A percentile compares a stretch with the other conserved stretches of the same genome.
These are phyloP conservation scores for Nematostella vectensis DNA, from an alignment of 92 coral and sea anemone genomes.

Conservation along the genomic window DNA sequence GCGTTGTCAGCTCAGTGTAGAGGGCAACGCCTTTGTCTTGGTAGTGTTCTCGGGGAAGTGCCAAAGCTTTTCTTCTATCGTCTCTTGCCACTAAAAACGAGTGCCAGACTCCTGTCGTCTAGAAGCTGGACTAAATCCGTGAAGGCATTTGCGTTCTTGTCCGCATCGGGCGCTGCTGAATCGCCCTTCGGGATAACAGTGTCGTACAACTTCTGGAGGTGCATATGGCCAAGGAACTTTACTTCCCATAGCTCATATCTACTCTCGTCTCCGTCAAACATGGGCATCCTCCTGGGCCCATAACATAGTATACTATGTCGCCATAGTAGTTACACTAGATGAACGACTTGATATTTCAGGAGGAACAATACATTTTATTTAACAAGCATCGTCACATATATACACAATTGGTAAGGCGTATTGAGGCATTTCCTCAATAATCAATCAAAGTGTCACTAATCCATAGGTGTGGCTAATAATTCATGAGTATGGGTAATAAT, in stretches of 20 bases:
- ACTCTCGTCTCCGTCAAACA: background rate
- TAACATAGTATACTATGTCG: background rate
- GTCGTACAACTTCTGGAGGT: background rate
- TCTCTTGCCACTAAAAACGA: background rate
- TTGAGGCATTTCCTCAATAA: too few species aligned
- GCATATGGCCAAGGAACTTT: background rate
- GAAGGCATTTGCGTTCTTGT: background rate
- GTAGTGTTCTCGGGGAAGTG: background rate
- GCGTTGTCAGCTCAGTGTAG: background rate
- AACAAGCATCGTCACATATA: too few species aligned
- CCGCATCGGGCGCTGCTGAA: background rate
- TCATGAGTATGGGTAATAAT: too few species aligned
- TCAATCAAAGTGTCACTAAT: too few species aligned
- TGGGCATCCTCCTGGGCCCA: slow-evolving; percentile 1
- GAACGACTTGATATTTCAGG: background rate
- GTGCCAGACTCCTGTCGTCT: background rate
- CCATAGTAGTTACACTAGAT: background rate
- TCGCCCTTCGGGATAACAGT: background rate
- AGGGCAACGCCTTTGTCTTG: background rate
- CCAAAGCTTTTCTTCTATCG: background rate
- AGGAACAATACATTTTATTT: too few species aligned
- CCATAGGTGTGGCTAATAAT: too few species aligned
- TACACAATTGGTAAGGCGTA: too few species aligned
- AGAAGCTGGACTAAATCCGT: background rate
- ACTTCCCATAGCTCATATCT: slow-evolving; percentile 1